Conservation (phyloP, 2,888 invertebrate genomes). For the Hesperia comma region DNA sequence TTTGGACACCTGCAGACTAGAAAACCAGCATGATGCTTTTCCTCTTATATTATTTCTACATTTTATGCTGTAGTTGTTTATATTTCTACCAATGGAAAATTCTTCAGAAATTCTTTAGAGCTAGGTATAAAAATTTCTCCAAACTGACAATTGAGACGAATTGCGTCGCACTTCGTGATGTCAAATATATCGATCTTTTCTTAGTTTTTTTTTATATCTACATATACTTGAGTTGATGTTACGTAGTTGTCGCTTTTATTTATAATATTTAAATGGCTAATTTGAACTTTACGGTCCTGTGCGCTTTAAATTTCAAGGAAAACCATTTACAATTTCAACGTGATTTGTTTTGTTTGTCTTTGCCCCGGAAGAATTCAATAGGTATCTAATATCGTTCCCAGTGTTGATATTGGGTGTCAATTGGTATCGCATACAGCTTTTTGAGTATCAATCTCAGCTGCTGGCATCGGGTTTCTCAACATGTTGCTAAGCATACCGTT, state of each 20-base stretch:
- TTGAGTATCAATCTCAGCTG: slow-evolving; percentile 30
- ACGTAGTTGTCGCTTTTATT: no score
- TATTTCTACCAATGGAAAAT: background rate
- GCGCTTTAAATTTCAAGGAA: slow-evolving; percentile 35
- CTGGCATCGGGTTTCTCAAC: slow-evolving; percentile 19
- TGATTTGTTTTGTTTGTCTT: slow-evolving; percentile 35
- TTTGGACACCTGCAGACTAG: background rate
- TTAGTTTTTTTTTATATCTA: no score
- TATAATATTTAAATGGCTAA: background rate
- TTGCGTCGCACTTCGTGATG: background rate
- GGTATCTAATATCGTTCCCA: slow-evolving; percentile 33
- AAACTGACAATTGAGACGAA: background rate
- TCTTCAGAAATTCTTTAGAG: background rate
- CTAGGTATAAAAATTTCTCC: background rate
- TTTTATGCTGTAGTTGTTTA: background rate
- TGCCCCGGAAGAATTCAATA: slow-evolving; percentile 37
- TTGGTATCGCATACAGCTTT: slow-evolving; percentile 32
- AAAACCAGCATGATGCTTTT: background rate
- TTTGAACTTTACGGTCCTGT: slow-evolving; percentile 21
- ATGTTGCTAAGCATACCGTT: slow-evolving; percentile 23
- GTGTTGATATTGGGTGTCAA: slow-evolving; percentile 36
- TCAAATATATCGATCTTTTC: no score
- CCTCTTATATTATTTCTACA: background rate
- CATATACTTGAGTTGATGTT: no score
- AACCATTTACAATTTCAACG: slow-evolving; percentile 32